Conservation (phyloP, 2,888 invertebrate genomes). For the Melinaea marsaeus region DNA sequence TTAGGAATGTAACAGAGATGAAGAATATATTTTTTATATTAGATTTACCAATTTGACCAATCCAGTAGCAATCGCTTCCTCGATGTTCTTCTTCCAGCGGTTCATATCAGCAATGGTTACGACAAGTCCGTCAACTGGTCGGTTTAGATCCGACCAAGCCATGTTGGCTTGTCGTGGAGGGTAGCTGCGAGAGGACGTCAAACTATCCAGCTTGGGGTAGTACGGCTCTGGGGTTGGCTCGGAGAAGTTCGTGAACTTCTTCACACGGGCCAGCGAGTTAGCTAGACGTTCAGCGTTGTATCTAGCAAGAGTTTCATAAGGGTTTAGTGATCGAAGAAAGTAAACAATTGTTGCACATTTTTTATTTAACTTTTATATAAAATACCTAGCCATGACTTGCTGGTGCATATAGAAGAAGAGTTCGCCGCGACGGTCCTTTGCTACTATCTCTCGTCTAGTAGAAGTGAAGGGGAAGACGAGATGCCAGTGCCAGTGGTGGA, state of each 20-base stretch:
- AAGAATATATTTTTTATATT: background rate
- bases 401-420: constrained; percentile 89
- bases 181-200: constrained; percentile 83
- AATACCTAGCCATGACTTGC: constrained; percentile 69
- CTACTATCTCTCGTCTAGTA: constrained; percentile 77
- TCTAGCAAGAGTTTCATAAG: constrained; percentile 45
- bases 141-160: constrained; percentile 79
- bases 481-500: constrained; percentile 92
- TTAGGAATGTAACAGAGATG: too few species aligned
- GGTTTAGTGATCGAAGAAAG: too few species aligned
- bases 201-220: constrained; percentile 88
- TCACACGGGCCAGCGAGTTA: constrained; percentile 81
- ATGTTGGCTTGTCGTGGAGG: constrained; percentile 83
- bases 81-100: constrained; percentile 85
- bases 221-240: constrained; percentile 87
- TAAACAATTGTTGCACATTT: too few species aligned
- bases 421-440: constrained; percentile 87
- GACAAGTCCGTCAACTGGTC: constrained; percentile 79
- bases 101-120: constrained; percentile 82
- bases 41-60: constrained; percentile 74
- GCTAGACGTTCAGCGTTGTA: constrained; percentile 88
- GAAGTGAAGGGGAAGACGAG: constrained; percentile 84
- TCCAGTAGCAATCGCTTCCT: constrained; percentile 85
- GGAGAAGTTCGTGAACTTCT: constrained; percentile 81
- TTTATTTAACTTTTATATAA: too few species aligned